Base-by-base conservation (phyloP, 2,888 invertebrate species). In the Anoncus sp. region DNA sequence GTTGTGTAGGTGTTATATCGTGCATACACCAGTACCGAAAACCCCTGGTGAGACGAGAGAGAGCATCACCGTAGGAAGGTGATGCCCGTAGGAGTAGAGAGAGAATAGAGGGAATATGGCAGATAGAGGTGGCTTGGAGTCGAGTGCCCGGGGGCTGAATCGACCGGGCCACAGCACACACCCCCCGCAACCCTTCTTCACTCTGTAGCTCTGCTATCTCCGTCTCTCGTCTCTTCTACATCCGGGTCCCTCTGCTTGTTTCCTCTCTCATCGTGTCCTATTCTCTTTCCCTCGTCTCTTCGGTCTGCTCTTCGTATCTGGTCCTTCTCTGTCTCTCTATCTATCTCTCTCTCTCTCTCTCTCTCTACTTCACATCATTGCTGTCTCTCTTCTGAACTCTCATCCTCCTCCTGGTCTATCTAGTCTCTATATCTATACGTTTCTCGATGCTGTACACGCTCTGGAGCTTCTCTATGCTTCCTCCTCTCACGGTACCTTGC, bases 71-170 rank as follows among this genome's bases (percentile, higher is more conserved):
- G 40, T 35, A 72, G 81, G 84, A 85, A 83, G 85, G 85, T 85
- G 85, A 85, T 84, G 84, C 24, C 81, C 82, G 84, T 84, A 85
- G 83, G 85, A 85, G 87, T 49, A 74, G 74, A 84, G 86, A 87
- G 66, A 51, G 85, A 84, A 87, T 85, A 82, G 87, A 85, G 89
- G 85, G 88, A 89, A 89, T 89, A 88, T 86, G 85, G 88, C 88
- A 89, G 89, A 89, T 89, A 89, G 89, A 88, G 87, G 85, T 89
- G 88, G 89, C 88, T 89, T 89, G 87, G 88, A 90, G 90, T 89
- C 89, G 88, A 88, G 89, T 87, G 89, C 89, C 89, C 89, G 90
- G 90, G n/a, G 89, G 90, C 89, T 89, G 89, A 88, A 89, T 90
- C 89, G 89, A 89, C 89, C 89, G 88, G 88, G 87, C 86, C 84